These are phyloP conservation scores for Eristalinus aeneus DNA, from an alignment of 2,888 invertebrate genomes.

Conservation along the genomic window DNA sequence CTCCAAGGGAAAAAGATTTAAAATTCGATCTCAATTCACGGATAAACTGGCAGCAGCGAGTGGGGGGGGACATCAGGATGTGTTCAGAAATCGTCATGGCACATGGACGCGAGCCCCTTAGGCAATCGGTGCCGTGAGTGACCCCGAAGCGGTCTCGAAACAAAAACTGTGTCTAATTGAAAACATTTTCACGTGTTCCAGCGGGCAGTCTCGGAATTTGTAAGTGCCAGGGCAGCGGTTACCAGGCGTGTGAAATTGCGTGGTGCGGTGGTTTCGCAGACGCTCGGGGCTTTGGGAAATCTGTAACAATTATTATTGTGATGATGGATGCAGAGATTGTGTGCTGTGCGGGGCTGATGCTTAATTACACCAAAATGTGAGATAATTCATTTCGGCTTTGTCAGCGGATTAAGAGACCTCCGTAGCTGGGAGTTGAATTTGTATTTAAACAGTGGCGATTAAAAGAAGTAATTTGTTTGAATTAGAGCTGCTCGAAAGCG, in stretches of 20 bases:
- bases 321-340: slow-evolving; percentile 42
- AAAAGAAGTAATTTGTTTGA: background rate
- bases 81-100: background rate
- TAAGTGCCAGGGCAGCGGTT: slow-evolving; percentile 16
- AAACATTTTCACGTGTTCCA: slow-evolving; percentile 58
- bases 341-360: slow-evolving; percentile 45
- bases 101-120: background rate
- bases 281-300: slow-evolving; percentile 35
- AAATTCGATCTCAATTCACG: background rate
- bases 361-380: slow-evolving; percentile 41
- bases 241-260: slow-evolving; percentile 24
- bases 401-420: background rate
- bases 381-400: slow-evolving; percentile 6
- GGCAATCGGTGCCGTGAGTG: background rate
- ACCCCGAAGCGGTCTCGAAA: slow-evolving; percentile 43
- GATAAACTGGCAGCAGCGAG: background rate
- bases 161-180: slow-evolving; percentile 39
- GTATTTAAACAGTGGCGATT: background rate
- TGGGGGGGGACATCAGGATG: background rate
- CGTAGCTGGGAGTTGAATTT: background rate
- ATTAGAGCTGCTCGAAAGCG: background rate
- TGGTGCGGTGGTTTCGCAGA: background rate
- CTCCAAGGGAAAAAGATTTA: background rate
- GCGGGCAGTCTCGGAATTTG: slow-evolving; percentile 28
- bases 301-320: slow-evolving; percentile 49